A percentile compares a stretch with the other conserved stretches of the same genome.
phyloP scores from a whole-genome alignment of 2,113 vertebrate species.

The Cavia porcellus region DNA sequence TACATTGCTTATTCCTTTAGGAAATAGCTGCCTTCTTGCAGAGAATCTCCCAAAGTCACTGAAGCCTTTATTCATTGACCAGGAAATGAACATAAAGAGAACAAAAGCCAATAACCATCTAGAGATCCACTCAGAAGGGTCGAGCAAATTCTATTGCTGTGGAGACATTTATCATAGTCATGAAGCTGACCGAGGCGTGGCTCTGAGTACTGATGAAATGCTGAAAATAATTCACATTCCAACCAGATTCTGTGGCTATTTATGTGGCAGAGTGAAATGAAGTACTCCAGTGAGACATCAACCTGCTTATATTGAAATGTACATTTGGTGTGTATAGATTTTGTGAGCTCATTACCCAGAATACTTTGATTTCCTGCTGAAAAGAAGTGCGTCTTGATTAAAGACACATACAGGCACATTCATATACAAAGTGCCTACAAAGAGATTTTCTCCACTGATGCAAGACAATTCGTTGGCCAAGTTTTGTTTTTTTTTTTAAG shows the following conservation, averaged over 20 bases:
- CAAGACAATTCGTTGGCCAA: slow-evolving; percentile 67
- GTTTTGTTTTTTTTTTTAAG: neutral
- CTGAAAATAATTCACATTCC: slow-evolving; percentile 80
- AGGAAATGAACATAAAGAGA: neutral
- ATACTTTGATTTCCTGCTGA: slow-evolving; percentile 85
- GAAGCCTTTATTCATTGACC: neutral
- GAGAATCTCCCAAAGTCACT: neutral
- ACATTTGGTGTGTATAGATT: slow-evolving; percentile 63
- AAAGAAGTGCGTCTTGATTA: slow-evolving; percentile 61
- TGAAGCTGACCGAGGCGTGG: slow-evolving; percentile 61
- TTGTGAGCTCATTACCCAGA: slow-evolving; percentile 77
- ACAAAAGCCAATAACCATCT: neutral
- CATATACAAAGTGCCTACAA: slow-evolving; percentile 30
- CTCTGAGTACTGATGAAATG: slow-evolving; percentile 70
- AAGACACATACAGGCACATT: neutral
- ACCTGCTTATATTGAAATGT: slow-evolving; percentile 60
- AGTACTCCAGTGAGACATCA: slow-evolving; percentile 68
- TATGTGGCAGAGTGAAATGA: slow-evolving; percentile 67
- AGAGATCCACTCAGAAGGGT: neutral
- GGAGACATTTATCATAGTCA: slow-evolving; percentile 68
- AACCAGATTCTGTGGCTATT: slow-evolving; percentile 79
- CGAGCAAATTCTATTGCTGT: neutral
- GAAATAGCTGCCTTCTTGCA: neutral
- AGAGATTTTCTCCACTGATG: slow-evolving; percentile 57
- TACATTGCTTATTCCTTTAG: neutral